Base-by-base conservation (phyloP, 2,797 vertebrate species). In the Gouania willdenowi region DNA sequence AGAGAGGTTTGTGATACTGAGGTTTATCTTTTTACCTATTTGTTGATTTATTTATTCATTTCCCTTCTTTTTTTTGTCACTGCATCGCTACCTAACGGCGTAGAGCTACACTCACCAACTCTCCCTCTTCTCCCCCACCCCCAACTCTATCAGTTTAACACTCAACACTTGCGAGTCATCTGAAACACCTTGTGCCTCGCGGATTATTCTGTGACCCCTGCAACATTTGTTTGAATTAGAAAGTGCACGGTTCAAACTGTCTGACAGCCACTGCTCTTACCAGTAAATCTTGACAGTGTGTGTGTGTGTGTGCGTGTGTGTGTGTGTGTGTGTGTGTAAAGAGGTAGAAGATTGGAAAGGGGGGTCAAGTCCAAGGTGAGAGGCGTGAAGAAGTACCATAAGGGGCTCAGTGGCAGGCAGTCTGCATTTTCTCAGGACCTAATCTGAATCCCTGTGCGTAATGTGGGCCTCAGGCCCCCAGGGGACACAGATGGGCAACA, bases 161-260 rank as follows among this genome's bases (percentile, higher is more conserved):
- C 70, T 81, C 67, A 77, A 77, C 84, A 79, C 81, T 86, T 75
- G 73, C 21, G 49, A 80, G 72, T 77, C 68, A 71, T 90, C 86
- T 64, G 57, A 82, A 88, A 88, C 87, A 88, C 85, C 85, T 88
- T 77, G 66, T 65, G 78, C 51, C 73, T 80, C 73, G 69, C 64
- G 60, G 75, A 84, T 83, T 73, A 81, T 79, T 74, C 68, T 19
- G 3, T 80, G 73, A 79, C 82, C 79, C 40, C 38, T n/a, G 49
- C 62, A 56, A 58, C 73, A 74, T 84, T 88, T 88, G 84, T 89
- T 89, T 89, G 71, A 88, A 86, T 89, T 88, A 85, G 81, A 89
- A 89, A 84, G 83, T 86, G 80, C 75, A 76, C 42, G 75, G 78
- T 88, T 82, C 83, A 84, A 82, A 71, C 79, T 71, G 64, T 67